Evolutionary conservation across 2,113 vertebrate genomes (phyloP).

Genomic region (Pedionomus torquatus): DNA sequence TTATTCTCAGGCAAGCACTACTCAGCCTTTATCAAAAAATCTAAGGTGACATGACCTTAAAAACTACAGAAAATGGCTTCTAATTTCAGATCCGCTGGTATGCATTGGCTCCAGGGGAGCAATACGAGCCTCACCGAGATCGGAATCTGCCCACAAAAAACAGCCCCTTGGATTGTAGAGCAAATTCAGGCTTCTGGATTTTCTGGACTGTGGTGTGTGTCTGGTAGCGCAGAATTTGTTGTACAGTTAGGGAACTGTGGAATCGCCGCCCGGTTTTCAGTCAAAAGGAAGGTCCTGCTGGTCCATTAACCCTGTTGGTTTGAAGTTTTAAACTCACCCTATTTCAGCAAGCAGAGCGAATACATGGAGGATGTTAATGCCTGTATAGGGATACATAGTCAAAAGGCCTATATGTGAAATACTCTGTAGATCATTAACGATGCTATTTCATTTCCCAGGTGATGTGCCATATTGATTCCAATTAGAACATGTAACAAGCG

Average conservation of each 20-base stretch:
- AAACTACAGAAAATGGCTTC: background rate
- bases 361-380: accelerated
- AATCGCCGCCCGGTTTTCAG: background rate
- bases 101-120: conserved; percentile 9
- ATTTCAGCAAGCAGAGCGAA: background rate
- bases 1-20: background rate
- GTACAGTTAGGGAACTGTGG: background rate
- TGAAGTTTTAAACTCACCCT: background rate
- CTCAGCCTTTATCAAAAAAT: conserved; percentile 22
- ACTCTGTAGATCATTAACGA: background rate
- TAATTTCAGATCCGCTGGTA: background rate
- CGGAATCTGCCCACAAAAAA: background rate
- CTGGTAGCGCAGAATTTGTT: background rate
- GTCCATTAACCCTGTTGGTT: background rate
- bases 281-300: background rate
- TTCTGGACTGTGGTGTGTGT: background rate
- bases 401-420: background rate
- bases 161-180: background rate
- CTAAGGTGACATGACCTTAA: conserved; percentile 54
- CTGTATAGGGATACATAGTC: background rate
- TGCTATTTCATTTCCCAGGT: background rate
- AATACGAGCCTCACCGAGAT: background rate
- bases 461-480: background rate
- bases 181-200: background rate
- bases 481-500: background rate